A percentile compares a stretch with the other conserved stretches of the same genome.
Conservation (phyloP, 23 tunicate genomes). For the Trididemnum clinides region DNA sequence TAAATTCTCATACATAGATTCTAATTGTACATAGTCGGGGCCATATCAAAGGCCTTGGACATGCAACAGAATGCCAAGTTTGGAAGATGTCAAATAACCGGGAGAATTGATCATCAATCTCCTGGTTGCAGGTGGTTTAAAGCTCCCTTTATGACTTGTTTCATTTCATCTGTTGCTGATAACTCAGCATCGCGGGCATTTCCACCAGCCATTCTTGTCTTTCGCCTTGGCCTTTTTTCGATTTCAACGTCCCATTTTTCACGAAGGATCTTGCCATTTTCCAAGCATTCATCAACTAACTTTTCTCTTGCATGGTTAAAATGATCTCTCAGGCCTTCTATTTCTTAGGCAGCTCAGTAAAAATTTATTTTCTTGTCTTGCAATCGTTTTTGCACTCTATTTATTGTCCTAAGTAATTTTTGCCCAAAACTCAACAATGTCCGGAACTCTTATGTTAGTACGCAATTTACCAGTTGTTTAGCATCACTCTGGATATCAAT, state of each 20-base stretch:
- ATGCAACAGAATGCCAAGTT: constrained; percentile 6
- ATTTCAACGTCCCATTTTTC: constrained; percentile 6
- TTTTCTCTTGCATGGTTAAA: not conserved
- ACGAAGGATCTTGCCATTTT: not conserved
- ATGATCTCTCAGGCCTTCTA: not conserved
- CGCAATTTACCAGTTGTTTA: not conserved
- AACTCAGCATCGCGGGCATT: constrained; percentile 6
- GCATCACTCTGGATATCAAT: not conserved
- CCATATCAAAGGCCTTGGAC: not conserved
- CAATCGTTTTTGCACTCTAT: not conserved
- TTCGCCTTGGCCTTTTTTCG: constrained; percentile 15
- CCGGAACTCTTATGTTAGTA: constrained; percentile 3
- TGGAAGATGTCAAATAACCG: constrained; percentile 12
- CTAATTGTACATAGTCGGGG: constrained; percentile 5
- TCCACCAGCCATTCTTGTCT: too few species aligned
- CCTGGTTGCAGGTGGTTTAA: not conserved
- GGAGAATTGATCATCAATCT: not conserved
- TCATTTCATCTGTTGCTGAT: constrained; percentile 10
- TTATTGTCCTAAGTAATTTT: not conserved
- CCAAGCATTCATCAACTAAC: constrained; percentile 3
- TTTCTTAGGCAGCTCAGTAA: not conserved
- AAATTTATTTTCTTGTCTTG: not conserved
- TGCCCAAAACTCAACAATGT: not conserved
- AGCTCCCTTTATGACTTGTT: constrained; percentile 5
- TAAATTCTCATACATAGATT: constrained; percentile 4